These are phyloP conservation scores for Pygmarrhopalites habei DNA, from an alignment of 1,140 invertebrate genomes.

Conservation along the genomic window DNA sequence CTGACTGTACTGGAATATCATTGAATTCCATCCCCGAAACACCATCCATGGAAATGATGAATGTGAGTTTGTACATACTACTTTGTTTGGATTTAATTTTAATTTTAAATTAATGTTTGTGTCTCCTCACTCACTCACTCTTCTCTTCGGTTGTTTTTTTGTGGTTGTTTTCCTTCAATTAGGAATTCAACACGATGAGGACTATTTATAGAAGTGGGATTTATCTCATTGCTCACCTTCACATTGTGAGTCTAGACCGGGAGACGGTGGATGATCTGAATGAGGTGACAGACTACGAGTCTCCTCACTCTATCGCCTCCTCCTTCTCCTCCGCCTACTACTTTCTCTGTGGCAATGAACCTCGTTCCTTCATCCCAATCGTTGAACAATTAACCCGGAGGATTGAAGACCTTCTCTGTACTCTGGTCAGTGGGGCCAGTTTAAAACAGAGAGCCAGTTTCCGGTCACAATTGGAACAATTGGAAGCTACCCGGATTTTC, in stretches of 20 bases:
- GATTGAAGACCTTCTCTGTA: slow-evolving; percentile 29
- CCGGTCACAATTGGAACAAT: slow-evolving; percentile 12
- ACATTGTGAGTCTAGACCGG: slow-evolving; percentile 27
- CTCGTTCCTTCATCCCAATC: background rate
- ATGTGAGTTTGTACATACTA: background rate
- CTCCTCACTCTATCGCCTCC: background rate
- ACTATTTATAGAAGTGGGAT: slow-evolving; percentile 21
- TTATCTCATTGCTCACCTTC: slow-evolving; percentile 26
- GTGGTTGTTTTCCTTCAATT: background rate
- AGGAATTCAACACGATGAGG: background rate
- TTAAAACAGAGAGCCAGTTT: slow-evolving; percentile 14
- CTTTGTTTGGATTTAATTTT: background rate
- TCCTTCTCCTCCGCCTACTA: background rate
- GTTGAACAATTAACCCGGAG: slow-evolving; percentile 8
- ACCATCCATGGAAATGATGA: background rate
- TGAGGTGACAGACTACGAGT: background rate
- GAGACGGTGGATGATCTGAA: slow-evolving; percentile 2
- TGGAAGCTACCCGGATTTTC: slow-evolving; percentile 11
- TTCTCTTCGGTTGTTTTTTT: too few species aligned
- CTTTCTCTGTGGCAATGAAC: slow-evolving; percentile 29
- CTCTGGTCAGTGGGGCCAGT: slow-evolving; percentile 15
- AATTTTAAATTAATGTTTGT: background rate
- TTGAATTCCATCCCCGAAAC: background rate
- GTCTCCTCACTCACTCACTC: background rate
- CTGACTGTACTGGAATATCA: background rate